Evolutionary conservation across 1,140 invertebrate genomes (phyloP).

Genomic region (Subanguina moxae): DNA sequence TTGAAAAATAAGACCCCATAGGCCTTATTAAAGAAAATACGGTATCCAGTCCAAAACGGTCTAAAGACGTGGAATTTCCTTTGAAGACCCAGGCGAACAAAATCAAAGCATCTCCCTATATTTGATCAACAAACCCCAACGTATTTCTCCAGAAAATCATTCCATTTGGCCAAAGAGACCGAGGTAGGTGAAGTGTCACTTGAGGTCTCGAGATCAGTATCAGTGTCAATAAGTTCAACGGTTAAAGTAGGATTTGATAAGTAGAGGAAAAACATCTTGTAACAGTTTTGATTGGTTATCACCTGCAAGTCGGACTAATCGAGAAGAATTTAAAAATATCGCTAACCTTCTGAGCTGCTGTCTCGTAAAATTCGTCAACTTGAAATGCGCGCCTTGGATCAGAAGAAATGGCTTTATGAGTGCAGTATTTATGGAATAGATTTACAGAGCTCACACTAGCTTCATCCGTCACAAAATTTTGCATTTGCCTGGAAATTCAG

Average conservation of each 20-base stretch:
- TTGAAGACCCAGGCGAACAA: too few species aligned
- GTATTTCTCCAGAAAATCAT: constrained; percentile 28
- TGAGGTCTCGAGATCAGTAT: constrained; percentile 22
- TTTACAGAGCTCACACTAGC: constrained; percentile 15
- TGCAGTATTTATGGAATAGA: constrained; percentile 25
- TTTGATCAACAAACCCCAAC: background rate
- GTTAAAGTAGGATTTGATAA: constrained; percentile 23
- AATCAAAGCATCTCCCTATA: too few species aligned
- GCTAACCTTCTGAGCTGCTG: constrained; percentile 20
- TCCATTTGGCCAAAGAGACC: constrained; percentile 17
- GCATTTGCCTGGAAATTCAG: constrained; percentile 16
- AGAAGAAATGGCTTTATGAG: constrained; percentile 13
- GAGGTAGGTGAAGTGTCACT: constrained; percentile 18
- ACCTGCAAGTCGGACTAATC: constrained; percentile 8
- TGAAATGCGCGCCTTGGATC: constrained; percentile 17
- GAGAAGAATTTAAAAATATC: background rate
- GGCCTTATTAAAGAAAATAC: too few species aligned
- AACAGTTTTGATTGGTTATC: constrained; percentile 34
- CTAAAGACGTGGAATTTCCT: too few species aligned
- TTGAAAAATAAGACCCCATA: too few species aligned
- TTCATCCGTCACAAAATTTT: constrained; percentile 30
- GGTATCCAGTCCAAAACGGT: too few species aligned
- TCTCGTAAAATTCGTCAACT: constrained; percentile 26
- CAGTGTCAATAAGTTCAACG: constrained; percentile 32
- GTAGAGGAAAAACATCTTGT: constrained; percentile 32